Base-by-base conservation (phyloP, 2,797 vertebrate genomes). In the Hemibagrus guttatus region DNA sequence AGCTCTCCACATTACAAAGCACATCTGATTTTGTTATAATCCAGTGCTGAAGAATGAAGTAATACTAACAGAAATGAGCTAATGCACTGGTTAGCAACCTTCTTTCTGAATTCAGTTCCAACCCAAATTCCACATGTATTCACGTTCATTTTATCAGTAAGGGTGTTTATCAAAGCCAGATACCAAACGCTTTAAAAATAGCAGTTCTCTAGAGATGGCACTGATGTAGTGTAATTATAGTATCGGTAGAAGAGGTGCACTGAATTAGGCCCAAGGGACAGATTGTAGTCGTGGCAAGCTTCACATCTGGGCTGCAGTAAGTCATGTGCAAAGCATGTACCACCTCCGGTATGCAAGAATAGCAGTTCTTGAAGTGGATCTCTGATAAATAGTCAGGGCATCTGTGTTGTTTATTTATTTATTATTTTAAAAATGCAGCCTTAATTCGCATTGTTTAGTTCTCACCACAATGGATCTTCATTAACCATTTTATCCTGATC, bases 61-160 rank as follows among this genome's bases (percentile, higher is more conserved):
- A 61, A 84, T 61, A 26, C 83, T 68, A 74, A 75, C 16, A 75
- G 68, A 84, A 28, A 28, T 59, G 6, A 69, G 26, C 81, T 83
- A 31, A 61, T 84, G 68, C 82, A 72, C 31, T 46, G 54, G 23
- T n/a, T 31, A 52, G 21, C 4, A 52, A 2, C n/a, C 61, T 64
- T 49, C 46, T 52, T 31, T 66, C 42, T 49, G 26, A 49, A 52
- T 52, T 49, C 46, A 82, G 16, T 19, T 66, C 46, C 61, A 66
- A 6, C n/a, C 61, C 46, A 66, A 13, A 52, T 52, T 66, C n/a
- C 19, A 21, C 63, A 12, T 59, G n/a, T 16, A 11, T 56, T 9
- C 46, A 8, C 14, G 17, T 81, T 63, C 2, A 4, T 1, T 4
- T 19, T 6, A 26, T n/a, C 23, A 63, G 0, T 81, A 13, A 42